phyloP scores from a whole-genome alignment of 2,888 invertebrate species.

The Fissipunctia ypsillon region DNA sequence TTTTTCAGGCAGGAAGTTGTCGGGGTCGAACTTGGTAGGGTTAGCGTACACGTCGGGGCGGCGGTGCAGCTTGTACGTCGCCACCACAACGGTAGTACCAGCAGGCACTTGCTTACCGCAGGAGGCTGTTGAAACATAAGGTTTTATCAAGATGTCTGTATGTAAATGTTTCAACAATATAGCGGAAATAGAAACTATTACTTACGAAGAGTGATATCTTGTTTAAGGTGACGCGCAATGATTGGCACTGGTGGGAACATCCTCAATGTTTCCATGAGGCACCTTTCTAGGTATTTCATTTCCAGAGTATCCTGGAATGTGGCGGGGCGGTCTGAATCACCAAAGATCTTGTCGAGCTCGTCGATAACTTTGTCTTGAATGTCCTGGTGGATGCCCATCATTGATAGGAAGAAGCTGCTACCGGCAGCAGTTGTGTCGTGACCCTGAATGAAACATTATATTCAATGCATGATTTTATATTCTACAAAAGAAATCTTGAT shows the following conservation, averaged over 20 bases:
- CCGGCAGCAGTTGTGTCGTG: constrained; percentile 96
- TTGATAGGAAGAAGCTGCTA: constrained; percentile 94
- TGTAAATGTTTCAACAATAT: background rate
- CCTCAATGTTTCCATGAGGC: constrained; percentile 94
- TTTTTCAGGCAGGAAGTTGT: constrained; percentile 95
- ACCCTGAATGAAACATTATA: constrained; percentile 85
- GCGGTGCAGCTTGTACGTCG: constrained; percentile 93
- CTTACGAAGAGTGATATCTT: constrained; percentile 93
- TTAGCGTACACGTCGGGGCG: constrained; percentile 93
- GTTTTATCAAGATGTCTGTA: background rate
- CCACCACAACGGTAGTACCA: constrained; percentile 92
- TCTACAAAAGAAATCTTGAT: constrained; percentile 24
- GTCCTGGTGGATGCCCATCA: constrained; percentile 94
- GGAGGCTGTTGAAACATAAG: constrained; percentile 85
- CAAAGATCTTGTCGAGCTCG: constrained; percentile 94
- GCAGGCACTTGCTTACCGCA: constrained; percentile 92
- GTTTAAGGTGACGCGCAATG: constrained; percentile 93
- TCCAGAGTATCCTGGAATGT: constrained; percentile 96
- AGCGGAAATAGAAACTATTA: constrained; percentile 31
- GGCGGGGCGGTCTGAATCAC: constrained; percentile 93
- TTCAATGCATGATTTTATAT: constrained; percentile 37
- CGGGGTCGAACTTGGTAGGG: constrained; percentile 94
- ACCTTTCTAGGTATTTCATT: constrained; percentile 96
- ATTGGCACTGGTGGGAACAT: constrained; percentile 95
- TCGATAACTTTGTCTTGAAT: constrained; percentile 94